phyloP scores from a whole-genome alignment of 1,140 invertebrate genomes.

The Papilio dardanus region DNA sequence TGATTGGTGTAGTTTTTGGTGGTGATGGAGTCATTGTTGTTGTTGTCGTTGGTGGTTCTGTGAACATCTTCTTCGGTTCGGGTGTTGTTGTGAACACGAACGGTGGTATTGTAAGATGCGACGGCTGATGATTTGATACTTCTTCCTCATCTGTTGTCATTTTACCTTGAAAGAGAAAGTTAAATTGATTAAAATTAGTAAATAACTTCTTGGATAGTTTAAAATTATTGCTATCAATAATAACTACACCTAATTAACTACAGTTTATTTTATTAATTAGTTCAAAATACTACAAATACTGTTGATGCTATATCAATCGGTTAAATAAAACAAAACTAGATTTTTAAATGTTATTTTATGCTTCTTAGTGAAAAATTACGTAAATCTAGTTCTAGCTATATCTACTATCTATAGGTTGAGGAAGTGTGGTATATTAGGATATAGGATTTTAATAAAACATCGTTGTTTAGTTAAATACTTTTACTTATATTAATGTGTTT shows the following conservation, averaged over 20 bases:
- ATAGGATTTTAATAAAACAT: not conserved
- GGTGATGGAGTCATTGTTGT: constrained; percentile 44
- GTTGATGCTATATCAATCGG: not conserved
- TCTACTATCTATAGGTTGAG: not conserved
- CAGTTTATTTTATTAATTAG: not conserved
- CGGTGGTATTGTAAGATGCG: constrained; percentile 20
- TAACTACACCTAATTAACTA: not conserved
- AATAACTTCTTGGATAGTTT: not conserved
- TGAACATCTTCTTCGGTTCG: not conserved
- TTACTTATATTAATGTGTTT: not conserved
- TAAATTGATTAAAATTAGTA: not conserved
- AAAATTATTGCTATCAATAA: not conserved
- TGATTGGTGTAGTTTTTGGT: constrained; percentile 40
- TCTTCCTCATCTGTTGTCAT: constrained; percentile 68
- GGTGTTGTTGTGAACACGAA: constrained; percentile 21
- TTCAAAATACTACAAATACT: not conserved
- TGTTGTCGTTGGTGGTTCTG: not conserved
- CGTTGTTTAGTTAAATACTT: not conserved
- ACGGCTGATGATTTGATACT: not conserved
- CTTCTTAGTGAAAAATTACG: no score
- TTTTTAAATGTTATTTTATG: no score
- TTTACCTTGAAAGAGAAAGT: constrained; percentile 62
- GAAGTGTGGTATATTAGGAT: not conserved
- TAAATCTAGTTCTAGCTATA: not conserved
- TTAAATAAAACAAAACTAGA: no score